Evolutionary conservation across 2,888 invertebrate genomes (phyloP).

Genomic region (Lordiphosa fenestrarum): DNA sequence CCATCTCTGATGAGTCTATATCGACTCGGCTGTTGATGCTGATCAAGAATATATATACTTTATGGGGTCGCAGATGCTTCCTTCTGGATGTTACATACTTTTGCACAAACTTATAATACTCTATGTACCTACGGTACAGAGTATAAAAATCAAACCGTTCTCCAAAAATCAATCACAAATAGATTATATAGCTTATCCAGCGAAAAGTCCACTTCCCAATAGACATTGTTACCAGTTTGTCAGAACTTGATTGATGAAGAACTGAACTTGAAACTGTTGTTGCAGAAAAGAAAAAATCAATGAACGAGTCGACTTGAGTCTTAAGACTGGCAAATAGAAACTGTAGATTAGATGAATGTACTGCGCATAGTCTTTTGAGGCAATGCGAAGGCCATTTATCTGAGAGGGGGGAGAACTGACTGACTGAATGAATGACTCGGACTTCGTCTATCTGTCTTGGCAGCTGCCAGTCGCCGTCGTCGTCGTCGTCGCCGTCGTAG

Average conservation of each 20-base stretch:
- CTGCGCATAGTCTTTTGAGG: conserved; percentile 25
- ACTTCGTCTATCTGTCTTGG: conserved; percentile 43
- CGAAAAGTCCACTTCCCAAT: conserved; percentile 15
- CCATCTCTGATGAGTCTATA: no score
- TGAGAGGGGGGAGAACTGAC: conserved; percentile 28
- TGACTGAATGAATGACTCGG: conserved; percentile 35
- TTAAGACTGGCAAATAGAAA: conserved; percentile 32
- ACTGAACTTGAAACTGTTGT: conserved; percentile 63
- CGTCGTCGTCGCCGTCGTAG: no score
- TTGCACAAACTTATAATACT: no score
- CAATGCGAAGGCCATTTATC: conserved; percentile 61
- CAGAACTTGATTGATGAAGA: conserved; percentile 63
- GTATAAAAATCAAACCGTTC: no score
- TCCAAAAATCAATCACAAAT: conserved; percentile 33
- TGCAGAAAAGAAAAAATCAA: conserved; percentile 29
- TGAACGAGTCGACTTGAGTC: conserved; percentile 26
- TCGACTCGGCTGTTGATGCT: no score
- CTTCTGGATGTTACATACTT: no score
- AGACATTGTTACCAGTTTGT: conserved; percentile 37
- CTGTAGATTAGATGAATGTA: conserved; percentile 57
- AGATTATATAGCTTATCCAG: conserved; percentile 38
- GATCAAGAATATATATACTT: no score
- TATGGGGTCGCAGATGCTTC: no score
- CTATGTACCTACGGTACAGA: no score
- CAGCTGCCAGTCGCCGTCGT: conserved; percentile 42